These are phyloP conservation scores for Oxygymnocypris stewartii DNA, from an alignment of 2,113 vertebrate genomes.

Conservation along the genomic window DNA sequence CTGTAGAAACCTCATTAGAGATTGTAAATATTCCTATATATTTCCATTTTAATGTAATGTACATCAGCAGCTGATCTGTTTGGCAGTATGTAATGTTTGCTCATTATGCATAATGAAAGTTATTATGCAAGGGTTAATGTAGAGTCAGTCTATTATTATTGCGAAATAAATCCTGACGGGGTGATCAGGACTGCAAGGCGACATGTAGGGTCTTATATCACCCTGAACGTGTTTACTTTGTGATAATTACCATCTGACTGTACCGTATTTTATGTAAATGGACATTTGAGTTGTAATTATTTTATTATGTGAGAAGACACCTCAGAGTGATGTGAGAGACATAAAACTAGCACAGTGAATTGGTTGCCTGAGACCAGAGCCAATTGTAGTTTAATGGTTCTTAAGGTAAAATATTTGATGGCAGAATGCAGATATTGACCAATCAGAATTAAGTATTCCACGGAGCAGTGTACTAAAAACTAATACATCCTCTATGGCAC, in stretches of 20 bases:
- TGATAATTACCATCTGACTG: not conserved
- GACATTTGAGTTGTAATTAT: not conserved
- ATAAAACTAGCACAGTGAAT: not conserved
- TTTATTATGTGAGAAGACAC: constrained; percentile 20
- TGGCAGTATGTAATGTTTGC: constrained; percentile 19
- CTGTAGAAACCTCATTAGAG: not conserved
- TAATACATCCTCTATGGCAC: not conserved
- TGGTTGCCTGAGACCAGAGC: not conserved
- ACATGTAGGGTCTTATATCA: not conserved
- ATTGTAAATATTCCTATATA: not conserved
- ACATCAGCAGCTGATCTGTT: not conserved
- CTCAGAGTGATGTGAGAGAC: not conserved
- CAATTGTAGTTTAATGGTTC: not conserved
- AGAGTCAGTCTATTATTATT: not conserved
- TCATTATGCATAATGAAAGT: constrained; percentile 20
- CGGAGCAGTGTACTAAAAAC: not conserved
- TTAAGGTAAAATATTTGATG: not conserved
- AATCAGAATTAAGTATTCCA: not conserved
- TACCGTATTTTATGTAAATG: not conserved
- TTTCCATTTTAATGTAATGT: not conserved
- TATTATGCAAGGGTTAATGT: constrained; percentile 23
- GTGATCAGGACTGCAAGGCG: not conserved
- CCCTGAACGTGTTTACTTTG: not conserved
- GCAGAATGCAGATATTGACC: not conserved
- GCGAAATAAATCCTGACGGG: not conserved